Conservation (phyloP, 2,888 invertebrate species). For the Melanophora roralis region DNA sequence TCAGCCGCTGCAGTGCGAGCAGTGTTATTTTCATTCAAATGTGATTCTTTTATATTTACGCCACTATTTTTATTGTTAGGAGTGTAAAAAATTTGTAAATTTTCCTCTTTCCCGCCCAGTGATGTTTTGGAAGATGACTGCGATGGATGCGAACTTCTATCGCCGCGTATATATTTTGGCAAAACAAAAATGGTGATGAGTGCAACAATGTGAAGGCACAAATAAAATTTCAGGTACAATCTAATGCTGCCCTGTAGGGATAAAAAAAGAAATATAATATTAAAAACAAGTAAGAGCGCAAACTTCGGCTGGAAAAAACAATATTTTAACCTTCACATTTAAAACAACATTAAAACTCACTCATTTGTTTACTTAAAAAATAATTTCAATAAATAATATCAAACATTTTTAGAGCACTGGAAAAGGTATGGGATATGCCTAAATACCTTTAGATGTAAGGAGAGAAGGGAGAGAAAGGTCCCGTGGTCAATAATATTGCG, state of each 20-base stretch:
- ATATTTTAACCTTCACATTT: no score
- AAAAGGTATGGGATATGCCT: no score
- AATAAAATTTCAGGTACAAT: constrained; percentile 78
- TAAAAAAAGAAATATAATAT: neutral
- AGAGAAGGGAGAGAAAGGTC: no score
- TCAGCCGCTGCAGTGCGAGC: neutral
- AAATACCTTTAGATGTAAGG: no score
- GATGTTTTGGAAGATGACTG: constrained; percentile 49
- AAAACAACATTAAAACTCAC: no score
- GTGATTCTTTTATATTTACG: neutral
- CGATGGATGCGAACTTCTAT: constrained; percentile 64
- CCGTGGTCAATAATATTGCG: no score
- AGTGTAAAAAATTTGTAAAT: neutral
- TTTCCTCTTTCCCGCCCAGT: constrained; percentile 19
- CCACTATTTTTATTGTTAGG: neutral
- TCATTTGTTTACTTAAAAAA: no score
- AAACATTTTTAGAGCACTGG: no score
- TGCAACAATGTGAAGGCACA: constrained; percentile 78
- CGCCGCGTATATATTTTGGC: constrained; percentile 74
- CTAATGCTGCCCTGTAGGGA: constrained; percentile 79
- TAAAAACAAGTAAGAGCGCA: neutral
- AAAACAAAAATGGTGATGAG: constrained; percentile 74
- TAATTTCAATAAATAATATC: no score
- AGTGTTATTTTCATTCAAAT: neutral
- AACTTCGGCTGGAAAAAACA: no score